Percentiles rank a stretch among this genome's conserved stretches.
Evolutionary conservation across 2,797 vertebrate genomes (phyloP).

Genomic region (Acrossocheilus fasciatus): DNA sequence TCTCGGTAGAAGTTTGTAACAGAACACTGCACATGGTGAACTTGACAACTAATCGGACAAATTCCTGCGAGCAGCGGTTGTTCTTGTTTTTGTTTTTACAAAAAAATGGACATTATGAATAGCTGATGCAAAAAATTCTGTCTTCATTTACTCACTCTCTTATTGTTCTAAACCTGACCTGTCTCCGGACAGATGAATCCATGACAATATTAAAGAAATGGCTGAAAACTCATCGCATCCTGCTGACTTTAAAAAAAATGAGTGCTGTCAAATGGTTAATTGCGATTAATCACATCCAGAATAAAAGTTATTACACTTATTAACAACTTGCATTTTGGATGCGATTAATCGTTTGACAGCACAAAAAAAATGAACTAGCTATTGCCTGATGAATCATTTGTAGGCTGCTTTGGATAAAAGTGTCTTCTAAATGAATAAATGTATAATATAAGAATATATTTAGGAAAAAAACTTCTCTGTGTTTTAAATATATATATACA

Average conservation of each 20-base stretch:
- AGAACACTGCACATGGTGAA: slow-evolving; percentile 13
- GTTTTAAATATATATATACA: not conserved
- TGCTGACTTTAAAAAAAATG: not conserved
- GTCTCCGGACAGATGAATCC: not conserved
- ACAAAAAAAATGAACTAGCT: not conserved
- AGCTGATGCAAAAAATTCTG: not conserved
- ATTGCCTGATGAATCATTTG: not conserved
- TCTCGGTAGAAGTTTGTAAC: slow-evolving; percentile 34
- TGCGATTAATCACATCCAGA: too few relatives aligned
- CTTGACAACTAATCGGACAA: slow-evolving; percentile 29
- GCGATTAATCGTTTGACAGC: too few relatives aligned
- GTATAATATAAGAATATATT: not conserved
- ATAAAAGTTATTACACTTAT: too few relatives aligned
- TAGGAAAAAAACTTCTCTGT: not conserved
- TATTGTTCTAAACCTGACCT: not conserved
- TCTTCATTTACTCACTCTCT: not conserved
- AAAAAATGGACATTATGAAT: not conserved
- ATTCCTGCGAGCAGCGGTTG: not conserved
- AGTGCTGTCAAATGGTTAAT: too few relatives aligned
- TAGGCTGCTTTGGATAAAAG: not conserved
- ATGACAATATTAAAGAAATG: not conserved
- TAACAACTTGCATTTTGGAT: too few relatives aligned
- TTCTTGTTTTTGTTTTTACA: not conserved
- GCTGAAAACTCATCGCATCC: not conserved
- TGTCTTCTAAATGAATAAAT: not conserved